Evolutionary conservation across 2,888 invertebrate species (phyloP).

Genomic region (Synanthedon andrenaeformis): DNA sequence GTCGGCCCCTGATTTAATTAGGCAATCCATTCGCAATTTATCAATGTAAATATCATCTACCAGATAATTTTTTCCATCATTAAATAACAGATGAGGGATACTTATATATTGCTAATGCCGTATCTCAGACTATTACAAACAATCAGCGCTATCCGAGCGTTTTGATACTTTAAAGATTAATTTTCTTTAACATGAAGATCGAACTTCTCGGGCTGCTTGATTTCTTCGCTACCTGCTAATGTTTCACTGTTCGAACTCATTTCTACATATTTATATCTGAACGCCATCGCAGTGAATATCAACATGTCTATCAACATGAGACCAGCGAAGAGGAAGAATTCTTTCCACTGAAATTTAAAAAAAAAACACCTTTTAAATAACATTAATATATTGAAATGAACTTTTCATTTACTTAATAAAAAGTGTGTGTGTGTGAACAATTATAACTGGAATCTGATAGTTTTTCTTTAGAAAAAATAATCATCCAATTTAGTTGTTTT

Average conservation of each 20-base stretch:
- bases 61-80: too few species aligned
- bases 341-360: slow-evolving; percentile 76
- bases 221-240: slow-evolving; percentile 32
- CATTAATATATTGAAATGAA: slow-evolving; percentile 1
- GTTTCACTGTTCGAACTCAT: slow-evolving; percentile 40
- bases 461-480: too few species aligned
- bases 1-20: too few species aligned
- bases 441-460: background rate
- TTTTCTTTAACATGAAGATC: background rate
- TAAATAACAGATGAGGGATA: too few species aligned
- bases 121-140: too few species aligned
- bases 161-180: background rate
- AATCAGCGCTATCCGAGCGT: too few species aligned
- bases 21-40: too few species aligned
- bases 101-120: too few species aligned
- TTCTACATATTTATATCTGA: slow-evolving; percentile 80
- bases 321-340: slow-evolving; percentile 88
- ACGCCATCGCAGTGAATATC: slow-evolving; percentile 83
- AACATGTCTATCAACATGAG: slow-evolving; percentile 88
- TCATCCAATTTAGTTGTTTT: too few species aligned
- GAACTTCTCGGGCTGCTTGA: slow-evolving; percentile 36
- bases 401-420: slow-evolving; percentile 8
- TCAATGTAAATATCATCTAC: too few species aligned
- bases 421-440: background rate
- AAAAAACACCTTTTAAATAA: background rate